Conservation (phyloP, 2,888 invertebrate species). For the Megamerina dolium region DNA sequence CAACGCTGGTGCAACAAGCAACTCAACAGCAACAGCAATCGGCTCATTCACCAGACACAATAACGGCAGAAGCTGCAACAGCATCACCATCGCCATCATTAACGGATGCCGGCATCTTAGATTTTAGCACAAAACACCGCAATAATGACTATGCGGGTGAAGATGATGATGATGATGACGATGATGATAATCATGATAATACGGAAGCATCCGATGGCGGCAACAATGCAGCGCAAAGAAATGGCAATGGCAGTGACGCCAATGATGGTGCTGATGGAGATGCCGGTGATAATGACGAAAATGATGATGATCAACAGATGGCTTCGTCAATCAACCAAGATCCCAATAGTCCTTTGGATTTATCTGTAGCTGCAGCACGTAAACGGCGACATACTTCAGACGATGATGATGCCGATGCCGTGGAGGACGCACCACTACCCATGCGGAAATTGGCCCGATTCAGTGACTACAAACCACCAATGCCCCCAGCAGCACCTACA, state of each 20-base stretch:
- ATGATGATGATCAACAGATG: constrained; percentile 32
- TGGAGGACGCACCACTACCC: constrained; percentile 55
- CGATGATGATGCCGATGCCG: no score
- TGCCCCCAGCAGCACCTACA: constrained; percentile 43
- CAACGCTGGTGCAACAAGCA: constrained; percentile 54
- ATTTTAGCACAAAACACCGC: constrained; percentile 72
- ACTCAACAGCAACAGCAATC: constrained; percentile 29
- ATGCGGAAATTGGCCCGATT: constrained; percentile 60
- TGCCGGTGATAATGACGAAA: constrained; percentile 19
- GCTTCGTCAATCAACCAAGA: no score
- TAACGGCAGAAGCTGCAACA: constrained; percentile 44
- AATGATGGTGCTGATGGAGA: constrained; percentile 19
- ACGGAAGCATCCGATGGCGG: neutral
- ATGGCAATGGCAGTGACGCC: constrained; percentile 8
- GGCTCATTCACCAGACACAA: constrained; percentile 34
- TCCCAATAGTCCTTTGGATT: constrained; percentile 62
- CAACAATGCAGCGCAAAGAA: neutral
- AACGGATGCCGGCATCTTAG: constrained; percentile 39
- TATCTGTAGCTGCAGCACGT: constrained; percentile 68
- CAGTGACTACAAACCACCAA: constrained; percentile 61
- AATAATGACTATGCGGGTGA: constrained; percentile 49
- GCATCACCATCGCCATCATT: constrained; percentile 47
- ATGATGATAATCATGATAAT: constrained; percentile 2
- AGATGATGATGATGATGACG: constrained; percentile 39
- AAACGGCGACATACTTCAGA: constrained; percentile 68